Percentiles rank a stretch among this genome's conserved stretches.
Conservation (phyloP, 2,797 vertebrate species). For the Galaxias olidus region DNA sequence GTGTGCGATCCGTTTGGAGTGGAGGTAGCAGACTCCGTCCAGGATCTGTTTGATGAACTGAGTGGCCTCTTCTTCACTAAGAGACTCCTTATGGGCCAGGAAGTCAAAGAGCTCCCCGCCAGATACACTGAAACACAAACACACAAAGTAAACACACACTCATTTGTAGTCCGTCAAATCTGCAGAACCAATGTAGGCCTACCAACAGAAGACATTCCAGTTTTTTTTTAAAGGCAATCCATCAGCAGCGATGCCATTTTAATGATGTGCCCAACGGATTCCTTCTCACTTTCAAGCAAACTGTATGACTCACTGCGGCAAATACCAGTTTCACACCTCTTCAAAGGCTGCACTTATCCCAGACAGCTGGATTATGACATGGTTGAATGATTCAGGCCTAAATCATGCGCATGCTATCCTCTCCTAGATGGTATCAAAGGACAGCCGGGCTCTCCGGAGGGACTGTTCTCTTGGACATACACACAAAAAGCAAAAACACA, state of each 20-base stretch:
- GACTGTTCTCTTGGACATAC: conserved; percentile 18
- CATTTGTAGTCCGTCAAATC: too few species aligned
- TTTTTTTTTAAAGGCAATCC: too few species aligned
- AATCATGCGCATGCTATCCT: background rate
- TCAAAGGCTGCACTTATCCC: background rate
- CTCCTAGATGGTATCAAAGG: background rate
- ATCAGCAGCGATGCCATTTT: too few species aligned
- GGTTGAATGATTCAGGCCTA: too few species aligned
- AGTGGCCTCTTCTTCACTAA: conserved; percentile 96
- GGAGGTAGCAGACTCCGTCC: conserved; percentile 91
- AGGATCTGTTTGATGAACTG: conserved; percentile 98
- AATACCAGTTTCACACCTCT: background rate
- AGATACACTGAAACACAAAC: conserved; percentile 78
- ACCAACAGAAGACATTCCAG: too few species aligned
- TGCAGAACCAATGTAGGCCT: too few species aligned
- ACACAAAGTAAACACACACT: conserved; percentile 1
- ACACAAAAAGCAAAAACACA: too few species aligned
- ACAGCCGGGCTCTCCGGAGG: background rate
- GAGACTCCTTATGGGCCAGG: conserved; percentile 91
- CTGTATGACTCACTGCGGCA: too few species aligned
- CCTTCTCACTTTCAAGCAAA: too few species aligned
- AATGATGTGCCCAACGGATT: too few species aligned
- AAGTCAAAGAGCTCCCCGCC: conserved; percentile 95
- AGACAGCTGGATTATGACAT: conserved; percentile 10
- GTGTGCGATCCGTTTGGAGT: conserved; percentile 90